Conservation (phyloP, 2,797 vertebrate species). For the Thaleichthys pacificus region DNA sequence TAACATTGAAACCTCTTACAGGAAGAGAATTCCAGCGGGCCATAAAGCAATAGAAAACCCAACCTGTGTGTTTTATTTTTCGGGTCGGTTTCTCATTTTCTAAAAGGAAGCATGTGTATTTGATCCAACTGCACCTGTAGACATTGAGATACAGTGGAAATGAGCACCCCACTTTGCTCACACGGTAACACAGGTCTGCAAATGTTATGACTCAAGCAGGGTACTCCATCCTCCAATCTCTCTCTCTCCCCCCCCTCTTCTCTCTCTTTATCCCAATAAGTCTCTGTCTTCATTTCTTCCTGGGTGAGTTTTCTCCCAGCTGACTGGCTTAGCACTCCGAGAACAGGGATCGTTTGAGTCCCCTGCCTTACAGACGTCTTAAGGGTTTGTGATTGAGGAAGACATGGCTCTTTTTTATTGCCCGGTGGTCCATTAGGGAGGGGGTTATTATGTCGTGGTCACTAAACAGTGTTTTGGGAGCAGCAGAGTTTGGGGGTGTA, state of each 20-base stretch:
- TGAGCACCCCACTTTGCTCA: background rate
- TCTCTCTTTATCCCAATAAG: background rate
- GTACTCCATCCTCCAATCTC: slow-evolving; percentile 25
- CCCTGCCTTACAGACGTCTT: slow-evolving; percentile 71
- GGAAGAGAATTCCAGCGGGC: background rate
- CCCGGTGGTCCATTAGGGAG: slow-evolving; percentile 32
- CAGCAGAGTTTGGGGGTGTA: slow-evolving; percentile 58
- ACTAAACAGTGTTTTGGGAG: slow-evolving; percentile 49
- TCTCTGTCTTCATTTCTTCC: background rate
- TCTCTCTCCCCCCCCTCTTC: slow-evolving; percentile 18
- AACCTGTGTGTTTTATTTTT: background rate
- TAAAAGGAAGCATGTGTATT: slow-evolving; percentile 3
- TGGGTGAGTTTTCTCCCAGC: slow-evolving; percentile 56
- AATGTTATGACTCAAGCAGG: background rate
- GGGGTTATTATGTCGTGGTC: slow-evolving; percentile 42
- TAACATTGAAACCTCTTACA: slow-evolving; percentile 24
- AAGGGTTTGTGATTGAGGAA: slow-evolving; percentile 66
- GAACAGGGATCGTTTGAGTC: slow-evolving; percentile 60
- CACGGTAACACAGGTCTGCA: slow-evolving; percentile 1
- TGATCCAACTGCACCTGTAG: slow-evolving; percentile 1
- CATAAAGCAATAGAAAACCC: background rate
- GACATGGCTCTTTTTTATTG: slow-evolving; percentile 34
- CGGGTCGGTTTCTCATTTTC: background rate
- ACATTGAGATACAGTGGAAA: background rate
- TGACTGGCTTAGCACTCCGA: slow-evolving; percentile 59